phyloP scores from a whole-genome alignment of 2,888 invertebrate species.

The Sesamia inferens region DNA sequence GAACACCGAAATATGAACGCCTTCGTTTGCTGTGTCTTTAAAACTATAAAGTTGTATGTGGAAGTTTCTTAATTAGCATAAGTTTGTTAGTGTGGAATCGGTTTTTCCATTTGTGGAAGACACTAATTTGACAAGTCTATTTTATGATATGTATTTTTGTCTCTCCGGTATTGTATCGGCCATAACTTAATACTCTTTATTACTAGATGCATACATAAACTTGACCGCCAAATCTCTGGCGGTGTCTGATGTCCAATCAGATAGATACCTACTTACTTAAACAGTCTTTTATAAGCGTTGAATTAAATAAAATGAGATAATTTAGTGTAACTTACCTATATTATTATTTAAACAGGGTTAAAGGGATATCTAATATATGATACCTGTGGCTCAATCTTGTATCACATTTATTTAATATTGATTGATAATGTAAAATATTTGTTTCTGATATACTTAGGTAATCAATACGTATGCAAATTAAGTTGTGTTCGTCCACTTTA shows the following conservation, averaged over 20 bases:
- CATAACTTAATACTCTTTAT: slow-evolving; percentile 83
- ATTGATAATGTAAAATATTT: slow-evolving; percentile 40
- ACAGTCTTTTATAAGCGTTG: slow-evolving; percentile 60
- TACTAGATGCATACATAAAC: slow-evolving; percentile 78
- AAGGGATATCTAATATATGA: slow-evolving; percentile 30
- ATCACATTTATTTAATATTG: slow-evolving; percentile 29
- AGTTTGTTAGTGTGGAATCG: slow-evolving; percentile 72
- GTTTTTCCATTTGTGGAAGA: slow-evolving; percentile 81
- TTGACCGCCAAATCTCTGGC: slow-evolving; percentile 72
- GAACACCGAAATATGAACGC: slow-evolving; percentile 76
- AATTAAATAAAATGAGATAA: slow-evolving; percentile 62
- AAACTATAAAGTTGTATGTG: slow-evolving; percentile 66
- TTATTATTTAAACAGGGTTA: slow-evolving; percentile 33
- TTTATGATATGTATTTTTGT: slow-evolving; percentile 82
- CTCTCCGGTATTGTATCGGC: slow-evolving; percentile 70
- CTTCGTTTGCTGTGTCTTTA: slow-evolving; percentile 70
- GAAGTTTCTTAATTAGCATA: slow-evolving; percentile 83
- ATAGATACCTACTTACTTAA: slow-evolving; percentile 64
- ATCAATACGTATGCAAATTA: slow-evolving; percentile 42
- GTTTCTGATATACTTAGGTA: slow-evolving; percentile 27
- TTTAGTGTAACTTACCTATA: slow-evolving; percentile 50
- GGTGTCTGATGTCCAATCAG: slow-evolving; percentile 76
- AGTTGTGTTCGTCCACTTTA: slow-evolving; percentile 20
- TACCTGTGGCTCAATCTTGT: slow-evolving; percentile 9
- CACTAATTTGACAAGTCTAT: slow-evolving; percentile 80